phyloP scores from a whole-genome alignment of 2,888 invertebrate species.

The Andrena minutula region DNA sequence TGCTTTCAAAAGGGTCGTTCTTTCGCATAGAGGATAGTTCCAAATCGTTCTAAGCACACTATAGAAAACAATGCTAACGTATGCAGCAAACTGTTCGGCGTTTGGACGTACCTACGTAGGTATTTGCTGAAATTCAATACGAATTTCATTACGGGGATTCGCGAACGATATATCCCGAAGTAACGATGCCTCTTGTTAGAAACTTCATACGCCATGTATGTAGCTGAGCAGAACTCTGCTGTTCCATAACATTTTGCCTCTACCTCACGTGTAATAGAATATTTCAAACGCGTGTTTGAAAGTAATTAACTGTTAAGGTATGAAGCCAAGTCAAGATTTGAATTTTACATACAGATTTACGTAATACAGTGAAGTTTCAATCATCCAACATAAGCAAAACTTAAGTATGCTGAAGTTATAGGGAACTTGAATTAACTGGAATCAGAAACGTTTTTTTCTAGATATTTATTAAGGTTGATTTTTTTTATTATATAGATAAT shows the following conservation, averaged over 20 bases:
- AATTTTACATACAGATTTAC: no score
- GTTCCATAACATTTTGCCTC: background rate
- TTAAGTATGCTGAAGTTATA: no score
- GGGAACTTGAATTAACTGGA: no score
- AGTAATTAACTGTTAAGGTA: background rate
- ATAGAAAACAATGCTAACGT: background rate
- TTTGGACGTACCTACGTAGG: background rate
- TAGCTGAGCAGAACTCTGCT: background rate
- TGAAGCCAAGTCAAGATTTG: no score
- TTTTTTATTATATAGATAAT: no score
- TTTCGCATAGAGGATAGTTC: conserved; percentile 7
- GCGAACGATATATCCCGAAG: background rate
- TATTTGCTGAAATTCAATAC: conserved; percentile 5
- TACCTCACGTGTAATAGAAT: background rate
- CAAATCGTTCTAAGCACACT: conserved; percentile 5
- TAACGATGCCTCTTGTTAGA: conserved; percentile 16
- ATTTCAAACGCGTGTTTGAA: background rate
- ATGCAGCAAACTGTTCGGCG: background rate
- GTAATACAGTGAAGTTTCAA: no score
- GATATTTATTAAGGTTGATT: no score
- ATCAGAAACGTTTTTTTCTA: no score
- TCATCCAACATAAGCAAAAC: no score
- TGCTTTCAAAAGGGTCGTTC: conserved; percentile 3
- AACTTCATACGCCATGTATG: background rate
- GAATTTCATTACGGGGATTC: conserved; percentile 8